Base-by-base conservation (phyloP, 2,113 vertebrate genomes). In the Bubo bubo region DNA sequence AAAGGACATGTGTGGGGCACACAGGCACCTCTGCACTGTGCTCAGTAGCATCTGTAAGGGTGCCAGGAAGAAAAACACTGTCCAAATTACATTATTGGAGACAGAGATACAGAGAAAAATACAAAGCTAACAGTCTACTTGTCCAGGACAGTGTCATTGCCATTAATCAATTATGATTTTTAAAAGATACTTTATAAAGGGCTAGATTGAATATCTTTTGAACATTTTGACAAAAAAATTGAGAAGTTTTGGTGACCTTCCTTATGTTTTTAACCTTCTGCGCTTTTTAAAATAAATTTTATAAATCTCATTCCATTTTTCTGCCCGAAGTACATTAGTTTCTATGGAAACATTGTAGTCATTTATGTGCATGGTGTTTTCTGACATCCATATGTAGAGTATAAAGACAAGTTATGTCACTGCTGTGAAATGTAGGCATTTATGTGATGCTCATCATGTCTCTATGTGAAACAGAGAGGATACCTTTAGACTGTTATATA, bases 291-390 rank as follows among this genome's bases (percentile, higher is more conserved):
- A 91, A 71, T 72, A 80, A 70, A 58, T 92, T 93, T 87, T 97
- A 35, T 76, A 94, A 76, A 55, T 37, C 91, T 94, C 16, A 30
- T 91, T 94, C 50, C 19, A 35, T 84, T 92, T 93, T 95, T 86
- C 85, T 95, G 85, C 67, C 90, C 93, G 70, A 89, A 95, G 73
- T 68, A 75, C 76, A 56, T 91, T 93, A 63, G 88, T 96, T 98
- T 95, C 94, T 95, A 97, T 96, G 95, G 96, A 97, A 97, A 97
- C 95, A 66, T 86, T 86, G 41, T 62, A 95, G 93, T 92, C 88
- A 76, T 90, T 93, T 96, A 64, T 10, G 79, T 81, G 66, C 81
- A 76, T 30, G 67, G 91, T 96, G 85, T 93, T 91, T 93, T 88
- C 86, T 95, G 91, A 89, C 67, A 90, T 90, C 59, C 72, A 27